Evolutionary conservation across 2,888 invertebrate species (phyloP), one percentile per base, ranked within the genome.

Genomic region (Encarsia formosa): DNA sequence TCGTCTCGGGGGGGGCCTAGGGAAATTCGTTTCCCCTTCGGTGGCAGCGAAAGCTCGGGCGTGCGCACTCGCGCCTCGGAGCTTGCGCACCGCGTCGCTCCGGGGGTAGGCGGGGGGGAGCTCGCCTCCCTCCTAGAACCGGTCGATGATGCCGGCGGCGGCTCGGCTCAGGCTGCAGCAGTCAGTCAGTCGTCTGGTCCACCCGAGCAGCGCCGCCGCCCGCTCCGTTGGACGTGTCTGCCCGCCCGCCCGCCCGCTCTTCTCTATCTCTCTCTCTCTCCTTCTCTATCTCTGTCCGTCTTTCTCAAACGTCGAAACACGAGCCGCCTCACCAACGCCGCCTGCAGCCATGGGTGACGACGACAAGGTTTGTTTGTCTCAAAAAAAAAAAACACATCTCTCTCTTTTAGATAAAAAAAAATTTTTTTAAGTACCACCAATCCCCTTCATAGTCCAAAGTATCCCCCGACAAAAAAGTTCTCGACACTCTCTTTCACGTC

Each of bases 171-270:
- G 42, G 8, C 19, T 63, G 64, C 66, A 65, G 65, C 65, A 71
- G 71, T 71, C 72, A 71, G 73, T 81, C n/a, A n/a, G n/a, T n/a
- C n/a, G 82, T 82, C 80, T 80, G 81, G 80, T 76, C 80, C 78
- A 80, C 76, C 74, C 74, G 76, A 79, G 82, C 79, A 80, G 82
- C 80, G 77, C 79, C 80, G 81, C 78, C 72, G 75, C 78, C 77
- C 77, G n/a, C n/a, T n/a, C n/a, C n/a, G n/a, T n/a, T n/a, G n/a
- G n/a, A n/a, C n/a, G n/a, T n/a, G n/a, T n/a, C n/a, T n/a, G n/a
- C n/a, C n/a, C n/a, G n/a, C n/a, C n/a, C n/a, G n/a, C n/a, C n/a
- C n/a, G n/a, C 76, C 32, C n/a, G n/a, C n/a, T n/a, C n/a, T n/a
- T n/a, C n/a, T n/a, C n/a, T n/a, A n/a, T n/a, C n/a, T n/a, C n/a